phyloP scores from a whole-genome alignment of 2,888 invertebrate genomes.

The Acanthosepion lycidas region DNA sequence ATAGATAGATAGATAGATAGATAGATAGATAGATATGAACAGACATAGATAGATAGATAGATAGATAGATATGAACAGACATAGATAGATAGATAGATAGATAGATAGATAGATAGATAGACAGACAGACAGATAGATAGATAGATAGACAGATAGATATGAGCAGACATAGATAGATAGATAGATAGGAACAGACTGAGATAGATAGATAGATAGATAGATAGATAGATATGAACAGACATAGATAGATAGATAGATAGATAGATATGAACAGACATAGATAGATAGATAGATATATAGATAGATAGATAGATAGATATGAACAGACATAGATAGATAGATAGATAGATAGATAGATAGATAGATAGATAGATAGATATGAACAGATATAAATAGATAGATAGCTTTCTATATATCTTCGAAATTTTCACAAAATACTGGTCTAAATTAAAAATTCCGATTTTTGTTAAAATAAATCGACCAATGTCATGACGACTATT shows the following conservation, averaged over 20 bases:
- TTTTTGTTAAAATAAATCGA: no score
- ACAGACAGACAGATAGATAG: no score
- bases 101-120: background rate
- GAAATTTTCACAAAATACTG: no score
- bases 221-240: background rate
- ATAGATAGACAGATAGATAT: no score
- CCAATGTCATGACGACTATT: no score
- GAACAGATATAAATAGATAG: background rate
- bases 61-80: no score
- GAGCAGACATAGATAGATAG: background rate
- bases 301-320: background rate
- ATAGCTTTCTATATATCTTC: no score
- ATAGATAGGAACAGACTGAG: background rate
- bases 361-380: background rate
- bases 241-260: background rate
- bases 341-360: background rate
- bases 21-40: background rate
- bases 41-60: background rate
- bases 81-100: background rate
- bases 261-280: no score
- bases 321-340: background rate
- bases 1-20: background rate
- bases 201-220: background rate
- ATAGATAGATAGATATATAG: background rate
- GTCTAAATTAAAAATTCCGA: no score